Evolutionary conservation across 1,140 invertebrate species (phyloP), one percentile per base, ranked within the genome.

Genomic region (Ericerus pela): DNA sequence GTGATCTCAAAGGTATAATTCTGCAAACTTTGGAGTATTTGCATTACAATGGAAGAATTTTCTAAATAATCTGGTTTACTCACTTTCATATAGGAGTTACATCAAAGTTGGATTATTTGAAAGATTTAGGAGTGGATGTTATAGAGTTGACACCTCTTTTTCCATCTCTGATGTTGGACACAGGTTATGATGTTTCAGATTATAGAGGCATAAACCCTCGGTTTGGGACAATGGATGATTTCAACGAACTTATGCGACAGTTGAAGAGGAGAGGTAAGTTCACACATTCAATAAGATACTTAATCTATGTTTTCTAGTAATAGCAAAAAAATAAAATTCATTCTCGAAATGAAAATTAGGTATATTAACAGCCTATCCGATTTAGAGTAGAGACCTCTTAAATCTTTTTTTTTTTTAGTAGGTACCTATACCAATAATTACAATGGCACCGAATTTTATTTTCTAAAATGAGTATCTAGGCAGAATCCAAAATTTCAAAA

Each of bases 101-200:
- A 5, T 33, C 53, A 2, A 27, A 26, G 16, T 22, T 54, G 3
- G 53, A 54, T 22, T 38, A 54, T 26, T 26, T 54, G 3, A 16
- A 2, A 4, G 22, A 14, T 20, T 20, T 54, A 3, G 73, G 73
- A 14, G 63, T 76, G 8, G 71, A 53, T n/a, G 31, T 33, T 1
- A 18, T 57, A 14, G 36, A 51, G 24, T 31, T 57, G 6, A 36
- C 47, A 1, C 55, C 55, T 2, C 30, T 57, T 37, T 52, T 33
- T 3, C 62, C 1, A 74, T 82, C 78, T 0, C 79, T 79, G 0
- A 78, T 81, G 74, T 72, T 75, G 1, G 81, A 85, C 69, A 76
- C 77, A 59, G 82, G 83, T 6, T 84, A 85, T 61, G 85, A 86
- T 62, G 79, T 88, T 56, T 73, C 77, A 22, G 76, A 89, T 65